Evolutionary conservation across 1,140 invertebrate species (phyloP).

Genomic region (Caerostris extrusa): DNA sequence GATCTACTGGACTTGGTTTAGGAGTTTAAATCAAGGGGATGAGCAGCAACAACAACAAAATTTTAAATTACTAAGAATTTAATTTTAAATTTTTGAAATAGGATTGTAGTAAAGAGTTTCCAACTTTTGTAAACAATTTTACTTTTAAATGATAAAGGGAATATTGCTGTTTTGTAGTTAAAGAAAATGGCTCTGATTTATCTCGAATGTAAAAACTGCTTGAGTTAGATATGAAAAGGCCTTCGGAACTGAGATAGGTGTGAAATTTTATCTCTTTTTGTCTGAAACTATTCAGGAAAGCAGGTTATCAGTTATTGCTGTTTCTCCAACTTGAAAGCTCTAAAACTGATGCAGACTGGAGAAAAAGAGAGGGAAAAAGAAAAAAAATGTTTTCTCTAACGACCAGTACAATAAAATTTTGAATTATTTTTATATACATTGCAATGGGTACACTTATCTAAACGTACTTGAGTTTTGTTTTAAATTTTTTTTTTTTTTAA

Average conservation of each 20-base stretch:
- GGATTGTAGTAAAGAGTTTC: neutral
- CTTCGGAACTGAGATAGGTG: constrained; percentile 18
- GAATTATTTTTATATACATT: neutral
- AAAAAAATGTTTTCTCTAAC: neutral
- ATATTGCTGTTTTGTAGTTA: neutral
- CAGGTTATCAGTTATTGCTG: constrained; percentile 13
- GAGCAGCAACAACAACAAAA: no score
- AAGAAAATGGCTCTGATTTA: neutral
- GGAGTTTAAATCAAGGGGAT: no score
- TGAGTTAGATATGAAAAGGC: constrained; percentile 20
- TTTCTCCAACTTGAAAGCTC: neutral
- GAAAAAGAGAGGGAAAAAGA: neutral
- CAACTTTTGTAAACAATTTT: neutral
- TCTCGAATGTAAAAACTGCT: neutral
- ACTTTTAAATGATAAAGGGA: neutral
- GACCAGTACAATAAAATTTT: neutral
- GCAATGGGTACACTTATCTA: neutral
- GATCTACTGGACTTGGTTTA: no score
- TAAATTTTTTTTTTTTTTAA: no score
- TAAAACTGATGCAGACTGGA: neutral
- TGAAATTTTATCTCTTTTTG: neutral
- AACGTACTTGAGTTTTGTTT: no score
- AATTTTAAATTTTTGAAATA: no score
- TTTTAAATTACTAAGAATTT: no score
- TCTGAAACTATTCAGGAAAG: constrained; percentile 29